Conservation (phyloP, 2,113 vertebrate species). For the Grammomys dolichurus region DNA sequence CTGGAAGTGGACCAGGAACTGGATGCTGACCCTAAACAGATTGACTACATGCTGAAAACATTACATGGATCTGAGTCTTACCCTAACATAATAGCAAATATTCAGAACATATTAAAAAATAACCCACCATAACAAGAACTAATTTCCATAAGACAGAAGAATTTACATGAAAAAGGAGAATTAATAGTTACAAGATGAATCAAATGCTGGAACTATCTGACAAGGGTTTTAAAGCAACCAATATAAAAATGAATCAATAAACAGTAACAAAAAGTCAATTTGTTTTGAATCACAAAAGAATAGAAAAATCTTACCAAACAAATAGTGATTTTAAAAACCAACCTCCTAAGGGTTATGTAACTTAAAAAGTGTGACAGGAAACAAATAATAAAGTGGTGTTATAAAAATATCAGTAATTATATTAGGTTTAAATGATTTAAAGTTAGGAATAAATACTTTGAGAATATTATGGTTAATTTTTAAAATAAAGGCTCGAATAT, state of each 20-base stretch:
- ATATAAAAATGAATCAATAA: background rate
- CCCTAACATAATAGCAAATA: background rate
- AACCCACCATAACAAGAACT: background rate
- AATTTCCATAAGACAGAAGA: slow-evolving; percentile 25
- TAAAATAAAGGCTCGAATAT: background rate
- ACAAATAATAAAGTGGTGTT: background rate
- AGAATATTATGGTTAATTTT: background rate
- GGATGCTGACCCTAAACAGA: background rate
- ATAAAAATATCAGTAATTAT: background rate
- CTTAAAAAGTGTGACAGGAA: background rate
- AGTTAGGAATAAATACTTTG: background rate
- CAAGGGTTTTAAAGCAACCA: slow-evolving; percentile 10
- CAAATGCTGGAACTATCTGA: slow-evolving; percentile 12
- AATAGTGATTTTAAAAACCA: slow-evolving; percentile 20
- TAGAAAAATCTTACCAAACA: slow-evolving; percentile 17
- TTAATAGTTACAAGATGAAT: background rate
- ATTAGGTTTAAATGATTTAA: background rate
- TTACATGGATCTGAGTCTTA: background rate
- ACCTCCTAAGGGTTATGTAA: background rate
- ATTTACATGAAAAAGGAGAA: background rate
- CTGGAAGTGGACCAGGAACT: background rate
- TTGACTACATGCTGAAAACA: background rate
- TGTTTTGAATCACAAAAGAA: slow-evolving; percentile 31
- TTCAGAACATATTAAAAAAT: background rate
- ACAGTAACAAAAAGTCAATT: background rate